Percentiles rank a stretch among this genome's conserved stretches.
These are phyloP conservation scores for Emydocephalus ijimae DNA, from an alignment of 2,113 vertebrate species.

Conservation along the genomic window DNA sequence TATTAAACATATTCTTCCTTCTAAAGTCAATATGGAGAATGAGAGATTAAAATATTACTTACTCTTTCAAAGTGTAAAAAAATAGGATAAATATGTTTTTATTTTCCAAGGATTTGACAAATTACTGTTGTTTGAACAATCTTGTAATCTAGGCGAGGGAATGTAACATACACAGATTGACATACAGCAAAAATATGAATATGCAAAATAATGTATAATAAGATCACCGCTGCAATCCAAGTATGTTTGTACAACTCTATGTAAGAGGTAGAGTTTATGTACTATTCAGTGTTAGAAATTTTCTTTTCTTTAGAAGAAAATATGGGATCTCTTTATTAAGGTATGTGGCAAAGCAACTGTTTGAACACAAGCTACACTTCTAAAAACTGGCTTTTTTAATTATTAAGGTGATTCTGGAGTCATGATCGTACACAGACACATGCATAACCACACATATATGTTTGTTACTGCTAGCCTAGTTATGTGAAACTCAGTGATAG, in stretches of 20 bases:
- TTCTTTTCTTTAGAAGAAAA: neutral
- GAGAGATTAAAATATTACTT: neutral
- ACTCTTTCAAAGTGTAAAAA: neutral
- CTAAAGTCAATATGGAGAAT: neutral
- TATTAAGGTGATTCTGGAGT: neutral
- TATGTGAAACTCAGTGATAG: neutral
- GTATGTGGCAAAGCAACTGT: neutral
- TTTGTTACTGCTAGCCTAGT: neutral
- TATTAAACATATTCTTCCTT: constrained; percentile 7
- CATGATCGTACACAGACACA: neutral
- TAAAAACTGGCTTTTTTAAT: neutral
- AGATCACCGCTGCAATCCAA: neutral
- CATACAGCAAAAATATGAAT: neutral
- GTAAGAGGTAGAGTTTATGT: neutral
- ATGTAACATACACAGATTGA: neutral
- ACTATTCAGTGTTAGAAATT: neutral
- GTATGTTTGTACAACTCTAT: neutral
- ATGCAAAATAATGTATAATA: neutral
- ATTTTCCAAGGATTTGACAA: neutral
- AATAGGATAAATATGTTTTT: neutral
- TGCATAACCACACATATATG: neutral
- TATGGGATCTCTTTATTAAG: neutral
- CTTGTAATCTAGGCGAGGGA: neutral
- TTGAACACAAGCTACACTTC: neutral
- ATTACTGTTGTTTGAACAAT: neutral